phyloP scores from a whole-genome alignment of 2,888 invertebrate genomes.

The Tubulanus polymorphus region DNA sequence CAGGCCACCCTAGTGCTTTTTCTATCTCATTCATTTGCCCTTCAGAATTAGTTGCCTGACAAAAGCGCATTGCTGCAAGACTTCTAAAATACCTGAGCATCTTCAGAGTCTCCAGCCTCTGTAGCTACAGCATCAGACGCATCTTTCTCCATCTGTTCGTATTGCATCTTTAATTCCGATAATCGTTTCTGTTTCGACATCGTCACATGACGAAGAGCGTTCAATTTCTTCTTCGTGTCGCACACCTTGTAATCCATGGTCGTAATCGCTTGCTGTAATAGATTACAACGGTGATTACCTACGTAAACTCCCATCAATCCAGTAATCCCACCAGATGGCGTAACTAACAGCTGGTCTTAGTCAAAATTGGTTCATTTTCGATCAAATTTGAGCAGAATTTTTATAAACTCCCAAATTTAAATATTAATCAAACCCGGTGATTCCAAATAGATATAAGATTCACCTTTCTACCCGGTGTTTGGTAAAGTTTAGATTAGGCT shows the following conservation, averaged over 20 bases:
- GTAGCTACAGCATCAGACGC: slow-evolving; percentile 46
- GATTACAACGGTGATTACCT: background rate
- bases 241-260: slow-evolving; percentile 52
- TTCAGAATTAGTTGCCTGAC: too few species aligned
- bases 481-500: too few species aligned
- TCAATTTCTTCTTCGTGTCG: slow-evolving; percentile 49
- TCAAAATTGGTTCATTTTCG: too few species aligned
- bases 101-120: slow-evolving; percentile 48
- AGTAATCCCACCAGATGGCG: background rate
- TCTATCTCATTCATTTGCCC: too few species aligned
- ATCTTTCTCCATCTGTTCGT: slow-evolving; percentile 48
- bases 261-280: slow-evolving; percentile 46
- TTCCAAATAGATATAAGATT: too few species aligned
- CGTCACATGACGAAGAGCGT: slow-evolving; percentile 43
- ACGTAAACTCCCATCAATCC: background rate
- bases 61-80: too few species aligned
- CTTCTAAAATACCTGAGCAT: slow-evolving; percentile 41
- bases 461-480: too few species aligned
- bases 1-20: too few species aligned
- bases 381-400: too few species aligned
- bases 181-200: slow-evolving; percentile 45
- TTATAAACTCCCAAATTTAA: too few species aligned
- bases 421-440: too few species aligned
- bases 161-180: slow-evolving; percentile 43
- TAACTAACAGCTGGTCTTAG: too few species aligned